A percentile compares a stretch with the other conserved stretches of the same genome.
phyloP scores from a whole-genome alignment of 2,888 invertebrate genomes.

The Cryptocephalus moraei region DNA sequence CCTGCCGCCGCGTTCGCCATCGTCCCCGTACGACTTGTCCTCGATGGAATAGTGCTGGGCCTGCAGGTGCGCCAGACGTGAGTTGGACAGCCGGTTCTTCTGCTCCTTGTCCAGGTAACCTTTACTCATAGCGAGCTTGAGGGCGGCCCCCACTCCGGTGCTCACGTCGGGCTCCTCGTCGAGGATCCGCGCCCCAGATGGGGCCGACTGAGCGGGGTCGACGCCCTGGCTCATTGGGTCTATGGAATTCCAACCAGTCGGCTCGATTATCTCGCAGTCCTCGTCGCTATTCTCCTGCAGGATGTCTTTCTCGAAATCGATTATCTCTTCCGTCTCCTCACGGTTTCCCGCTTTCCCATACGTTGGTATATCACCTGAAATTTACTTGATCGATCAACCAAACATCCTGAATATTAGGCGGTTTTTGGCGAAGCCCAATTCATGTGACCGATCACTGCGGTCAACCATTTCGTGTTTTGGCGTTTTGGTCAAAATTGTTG shows the following conservation, averaged over 20 bases:
- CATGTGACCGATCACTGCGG: too few relatives aligned
- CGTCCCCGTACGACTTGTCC: conserved; percentile 68
- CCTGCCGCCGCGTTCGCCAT: conserved; percentile 55
- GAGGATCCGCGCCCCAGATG: conserved; percentile 56
- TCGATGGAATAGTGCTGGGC: conserved; percentile 74
- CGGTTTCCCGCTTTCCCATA: conserved; percentile 87
- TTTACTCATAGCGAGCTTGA: conserved; percentile 85
- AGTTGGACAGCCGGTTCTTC: conserved; percentile 59
- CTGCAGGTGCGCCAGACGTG: conserved; percentile 63
- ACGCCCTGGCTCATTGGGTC: conserved; percentile 35
- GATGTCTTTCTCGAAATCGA: conserved; percentile 25
- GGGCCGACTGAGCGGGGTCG: conserved; percentile 36
- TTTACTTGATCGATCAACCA: not conserved
- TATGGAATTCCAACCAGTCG: conserved; percentile 46
- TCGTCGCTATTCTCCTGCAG: conserved; percentile 26
- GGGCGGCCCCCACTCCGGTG: conserved; percentile 83
- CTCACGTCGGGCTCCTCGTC: conserved; percentile 90
- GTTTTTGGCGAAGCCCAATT: too few relatives aligned
- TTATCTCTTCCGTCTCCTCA: conserved; percentile 57
- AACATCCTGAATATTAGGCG: too few relatives aligned
- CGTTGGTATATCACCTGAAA: conserved; percentile 80
- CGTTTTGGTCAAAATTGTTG: too few relatives aligned
- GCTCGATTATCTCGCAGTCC: conserved; percentile 29
- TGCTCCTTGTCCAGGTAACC: conserved; percentile 83
- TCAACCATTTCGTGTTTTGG: too few relatives aligned